Evolutionary conservation across 2,797 vertebrate species (phyloP), one percentile per base, ranked within the genome.

Genomic region (Tympanoctomys barrerae): DNA sequence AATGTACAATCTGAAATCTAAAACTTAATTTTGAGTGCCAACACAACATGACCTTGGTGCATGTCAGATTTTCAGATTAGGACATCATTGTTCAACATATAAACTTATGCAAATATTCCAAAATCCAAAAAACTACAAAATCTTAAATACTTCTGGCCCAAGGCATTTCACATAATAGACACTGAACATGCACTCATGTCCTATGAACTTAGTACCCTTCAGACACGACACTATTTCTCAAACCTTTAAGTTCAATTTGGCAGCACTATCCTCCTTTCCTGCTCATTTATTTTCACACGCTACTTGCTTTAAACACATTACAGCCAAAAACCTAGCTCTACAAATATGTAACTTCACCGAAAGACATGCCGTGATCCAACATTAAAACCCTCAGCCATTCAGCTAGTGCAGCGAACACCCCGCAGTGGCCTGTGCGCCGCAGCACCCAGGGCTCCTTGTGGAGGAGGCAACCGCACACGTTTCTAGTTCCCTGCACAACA

Each of bases 361-460:
- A 79, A 96, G 42, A 39, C 85, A 85, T 61, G 13, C 36, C 39
- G 12, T n/a, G 24, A 71, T 61, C 36, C 49, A 90, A 68, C 68
- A 31, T 5, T 87, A 85, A 96, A 93, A 90, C 24, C 18, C 26
- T 95, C 26, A 95, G 68, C 49, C 36, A 77, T 24, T 83, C 70
- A 94, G 59, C 31, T 42, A 81, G 16, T 5, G 93, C 26, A 89
- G 16, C 11, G 68, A 79, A 54, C 7, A 89, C 36, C 21, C 54
- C 4, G 85, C 4, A 1, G 2, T 57, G 22, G 8, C 19, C 52
- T 26, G 1, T 9, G 46, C 77, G 26, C 71, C 84, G 6, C 5
- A 57, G 39, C 61, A 88, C 73, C 24, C 7, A 54, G 57, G 59
- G 36, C 22, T 79, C 75, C 62, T 33, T 7, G 9, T 62, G n/a